These are phyloP conservation scores for Malurus alboscapulatus DNA, from an alignment of 2,113 vertebrate genomes.

Conservation along the genomic window DNA sequence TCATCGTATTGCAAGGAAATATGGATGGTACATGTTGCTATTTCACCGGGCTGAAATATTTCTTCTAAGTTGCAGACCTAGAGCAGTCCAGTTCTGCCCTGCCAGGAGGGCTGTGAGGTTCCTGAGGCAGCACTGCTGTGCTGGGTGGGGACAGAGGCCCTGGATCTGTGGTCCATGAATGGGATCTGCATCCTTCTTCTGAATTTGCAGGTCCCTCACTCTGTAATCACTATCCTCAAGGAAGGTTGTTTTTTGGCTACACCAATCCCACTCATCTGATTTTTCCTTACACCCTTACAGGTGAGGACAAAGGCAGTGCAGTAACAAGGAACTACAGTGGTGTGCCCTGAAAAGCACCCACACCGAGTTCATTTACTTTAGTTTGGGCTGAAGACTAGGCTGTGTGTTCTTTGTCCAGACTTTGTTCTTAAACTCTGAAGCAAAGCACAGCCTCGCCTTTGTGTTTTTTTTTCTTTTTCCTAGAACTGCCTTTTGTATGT, in stretches of 20 bases:
- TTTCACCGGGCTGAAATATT: background rate
- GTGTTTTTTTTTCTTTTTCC: slow-evolving; percentile 31
- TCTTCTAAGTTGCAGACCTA: background rate
- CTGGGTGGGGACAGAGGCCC: background rate
- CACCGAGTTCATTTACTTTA: background rate
- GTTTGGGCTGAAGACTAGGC: slow-evolving; percentile 6
- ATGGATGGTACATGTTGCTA: background rate
- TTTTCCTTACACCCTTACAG: background rate
- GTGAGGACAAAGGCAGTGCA: background rate
- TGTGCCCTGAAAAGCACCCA: background rate
- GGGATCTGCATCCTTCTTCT: background rate
- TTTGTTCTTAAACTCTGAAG: slow-evolving; percentile 46
- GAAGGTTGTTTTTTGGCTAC: background rate
- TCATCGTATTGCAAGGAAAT: background rate
- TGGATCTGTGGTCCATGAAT: fast-evolving
- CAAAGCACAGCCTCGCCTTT: slow-evolving; percentile 49
- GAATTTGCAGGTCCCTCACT: background rate
- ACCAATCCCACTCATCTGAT: background rate
- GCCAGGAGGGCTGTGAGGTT: background rate
- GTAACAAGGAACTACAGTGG: background rate
- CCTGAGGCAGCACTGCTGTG: fast-evolving
- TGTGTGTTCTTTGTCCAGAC: slow-evolving; percentile 41
- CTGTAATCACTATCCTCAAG: background rate
- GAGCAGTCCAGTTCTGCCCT: background rate
- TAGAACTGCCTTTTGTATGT: slow-evolving; percentile 39